These are phyloP conservation scores for Elanoides forficatus DNA, from an alignment of 2,113 vertebrate species.

Conservation along the genomic window DNA sequence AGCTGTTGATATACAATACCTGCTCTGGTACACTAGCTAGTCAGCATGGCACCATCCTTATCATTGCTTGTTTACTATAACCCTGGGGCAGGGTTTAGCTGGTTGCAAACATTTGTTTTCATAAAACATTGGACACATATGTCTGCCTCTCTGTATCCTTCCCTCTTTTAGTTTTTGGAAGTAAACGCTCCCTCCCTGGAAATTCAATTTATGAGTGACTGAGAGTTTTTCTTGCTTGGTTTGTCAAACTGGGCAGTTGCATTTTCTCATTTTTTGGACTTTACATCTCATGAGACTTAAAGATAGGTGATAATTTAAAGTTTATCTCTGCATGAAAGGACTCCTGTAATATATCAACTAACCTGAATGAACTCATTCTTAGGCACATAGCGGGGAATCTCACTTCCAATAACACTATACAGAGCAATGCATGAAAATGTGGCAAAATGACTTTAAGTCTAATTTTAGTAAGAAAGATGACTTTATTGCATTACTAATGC, in stretches of 20 bases:
- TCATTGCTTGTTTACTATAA: conserved; percentile 30
- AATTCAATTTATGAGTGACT: neutral
- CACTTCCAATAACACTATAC: neutral
- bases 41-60: conserved; percentile 28
- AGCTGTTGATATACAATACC: conserved; percentile 43
- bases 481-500: neutral
- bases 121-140: neutral
- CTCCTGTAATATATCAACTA: neutral
- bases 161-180: neutral
- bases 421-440: neutral
- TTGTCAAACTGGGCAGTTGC: neutral
- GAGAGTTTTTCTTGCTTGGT: neutral
- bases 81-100: neutral
- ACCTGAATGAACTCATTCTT: neutral
- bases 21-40: neutral
- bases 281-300: neutral
- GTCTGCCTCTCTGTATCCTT: neutral
- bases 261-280: neutral
- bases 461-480: neutral
- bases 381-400: neutral
- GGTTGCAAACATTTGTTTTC: neutral
- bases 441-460: neutral
- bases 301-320: neutral
- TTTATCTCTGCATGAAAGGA: neutral
- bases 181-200: neutral